phyloP scores from a whole-genome alignment of 2,888 invertebrate genomes.

The Caenorhabditis afra region DNA sequence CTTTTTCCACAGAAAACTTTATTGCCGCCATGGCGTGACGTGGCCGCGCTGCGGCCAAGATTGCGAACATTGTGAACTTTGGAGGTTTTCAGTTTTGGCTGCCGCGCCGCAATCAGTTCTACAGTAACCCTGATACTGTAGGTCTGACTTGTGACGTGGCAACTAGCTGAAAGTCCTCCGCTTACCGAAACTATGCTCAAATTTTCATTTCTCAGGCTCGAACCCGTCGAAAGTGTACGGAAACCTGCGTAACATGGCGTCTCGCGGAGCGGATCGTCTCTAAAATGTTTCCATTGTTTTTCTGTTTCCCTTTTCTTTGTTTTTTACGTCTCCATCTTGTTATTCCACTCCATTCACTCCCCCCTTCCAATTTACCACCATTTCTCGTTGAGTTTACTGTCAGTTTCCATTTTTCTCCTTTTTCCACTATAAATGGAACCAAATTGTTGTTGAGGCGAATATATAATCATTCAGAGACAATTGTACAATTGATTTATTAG shows the following conservation, averaged over 20 bases:
- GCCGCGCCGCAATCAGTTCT: too few relatives aligned
- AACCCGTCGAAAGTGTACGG: constrained; percentile 99
- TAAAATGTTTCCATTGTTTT: constrained; percentile 80
- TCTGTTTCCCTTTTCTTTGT: neutral
- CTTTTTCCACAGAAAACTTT: too few relatives aligned
- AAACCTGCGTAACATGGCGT: constrained; percentile 90
- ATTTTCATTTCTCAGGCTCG: constrained; percentile 84
- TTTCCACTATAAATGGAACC: neutral
- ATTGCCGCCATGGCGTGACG: too few relatives aligned
- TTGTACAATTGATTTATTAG: too few relatives aligned
- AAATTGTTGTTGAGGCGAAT: too few relatives aligned
- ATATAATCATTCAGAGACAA: too few relatives aligned
- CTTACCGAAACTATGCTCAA: neutral
- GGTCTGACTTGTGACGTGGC: too few relatives aligned
- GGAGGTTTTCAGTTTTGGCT: too few relatives aligned
- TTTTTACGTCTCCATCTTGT: constrained; percentile 3
- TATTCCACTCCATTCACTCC: neutral
- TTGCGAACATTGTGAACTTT: too few relatives aligned
- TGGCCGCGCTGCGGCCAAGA: too few relatives aligned
- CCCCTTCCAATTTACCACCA: too few relatives aligned
- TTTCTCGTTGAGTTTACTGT: constrained; percentile 35
- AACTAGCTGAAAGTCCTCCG: too few relatives aligned
- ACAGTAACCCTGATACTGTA: neutral
- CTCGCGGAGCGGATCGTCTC: constrained; percentile 89
- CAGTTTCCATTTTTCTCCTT: neutral